Evolutionary conservation across 1,140 invertebrate species (phyloP).

Genomic region (Trichoplusia ni): DNA sequence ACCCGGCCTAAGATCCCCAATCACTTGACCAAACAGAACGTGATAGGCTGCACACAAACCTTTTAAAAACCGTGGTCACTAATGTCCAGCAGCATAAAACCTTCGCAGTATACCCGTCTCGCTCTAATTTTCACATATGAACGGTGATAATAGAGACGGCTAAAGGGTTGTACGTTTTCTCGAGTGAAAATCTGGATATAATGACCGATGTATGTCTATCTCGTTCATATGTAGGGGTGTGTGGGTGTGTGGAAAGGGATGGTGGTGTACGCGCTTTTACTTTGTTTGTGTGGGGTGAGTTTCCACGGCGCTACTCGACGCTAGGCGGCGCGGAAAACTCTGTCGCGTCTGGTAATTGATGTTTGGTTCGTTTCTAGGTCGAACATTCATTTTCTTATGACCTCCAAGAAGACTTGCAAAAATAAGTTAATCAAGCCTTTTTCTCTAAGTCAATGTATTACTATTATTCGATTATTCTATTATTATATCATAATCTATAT

Average conservation of each 20-base stretch:
- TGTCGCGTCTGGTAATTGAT: conserved; percentile 34
- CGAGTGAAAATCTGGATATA: conserved; percentile 60
- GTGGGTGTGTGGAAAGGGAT: conserved; percentile 71
- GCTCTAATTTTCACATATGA: conserved; percentile 55
- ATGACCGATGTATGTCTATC: conserved; percentile 69
- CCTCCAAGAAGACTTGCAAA: too few species aligned
- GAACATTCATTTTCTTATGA: conserved; percentile 2
- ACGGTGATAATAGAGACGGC: conserved; percentile 68
- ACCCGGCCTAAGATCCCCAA: conserved; percentile 15
- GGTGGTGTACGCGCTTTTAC: conserved; percentile 48
- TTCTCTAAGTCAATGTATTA: too few species aligned
- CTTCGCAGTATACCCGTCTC: conserved; percentile 53
- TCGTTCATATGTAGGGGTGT: conserved; percentile 71
- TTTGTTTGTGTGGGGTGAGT: conserved; percentile 46
- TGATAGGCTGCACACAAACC: conserved; percentile 54
- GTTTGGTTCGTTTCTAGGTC: conserved; percentile 42
- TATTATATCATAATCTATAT: too few species aligned
- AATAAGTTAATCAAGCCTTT: too few species aligned
- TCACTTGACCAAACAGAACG: conserved; percentile 48
- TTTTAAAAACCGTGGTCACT: conserved; percentile 60
- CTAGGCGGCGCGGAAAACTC: conserved; percentile 67
- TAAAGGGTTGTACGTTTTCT: conserved; percentile 71
- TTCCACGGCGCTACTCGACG: conserved; percentile 70
- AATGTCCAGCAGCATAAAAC: conserved; percentile 53
- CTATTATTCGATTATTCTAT: too few species aligned